phyloP scores from a whole-genome alignment of 2,797 vertebrate genomes.

The Lacerta viridis region DNA sequence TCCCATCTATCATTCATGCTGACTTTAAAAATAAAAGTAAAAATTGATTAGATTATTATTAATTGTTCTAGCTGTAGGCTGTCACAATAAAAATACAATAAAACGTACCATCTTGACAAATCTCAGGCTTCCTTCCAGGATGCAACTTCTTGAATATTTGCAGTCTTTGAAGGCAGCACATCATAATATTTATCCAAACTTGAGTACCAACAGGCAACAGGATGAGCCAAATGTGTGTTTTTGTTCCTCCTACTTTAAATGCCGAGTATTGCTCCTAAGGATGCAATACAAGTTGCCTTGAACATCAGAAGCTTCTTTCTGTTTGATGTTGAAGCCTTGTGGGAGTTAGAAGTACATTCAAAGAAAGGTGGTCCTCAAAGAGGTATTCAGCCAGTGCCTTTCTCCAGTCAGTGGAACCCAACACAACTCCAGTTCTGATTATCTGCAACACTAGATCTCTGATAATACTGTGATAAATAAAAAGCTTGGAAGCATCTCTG shows the following conservation, averaged over 20 bases:
- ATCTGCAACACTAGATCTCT: neutral
- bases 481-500: constrained; percentile 2
- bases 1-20: constrained; percentile 40
- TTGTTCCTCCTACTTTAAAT: constrained; percentile 40
- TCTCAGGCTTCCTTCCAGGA: neutral
- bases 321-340: neutral
- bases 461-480: constrained; percentile 16
- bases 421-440: neutral
- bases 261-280: constrained; percentile 20
- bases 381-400: constrained; percentile 17
- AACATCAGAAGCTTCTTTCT: constrained; percentile 24
- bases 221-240: neutral
- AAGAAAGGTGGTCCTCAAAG: constrained; percentile 19
- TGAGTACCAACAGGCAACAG: neutral
- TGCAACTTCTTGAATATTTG: constrained; percentile 15
- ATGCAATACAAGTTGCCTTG: constrained; percentile 24
- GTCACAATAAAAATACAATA: neutral
- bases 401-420: neutral
- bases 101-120: neutral
- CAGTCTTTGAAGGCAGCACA: neutral
- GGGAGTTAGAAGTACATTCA: neutral
- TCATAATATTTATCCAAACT: constrained; percentile 33
- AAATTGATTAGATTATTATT: neutral
- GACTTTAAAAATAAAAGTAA: constrained; percentile 4
- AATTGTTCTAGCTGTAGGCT: neutral